Evolutionary conservation across 1,140 invertebrate species (phyloP).

Genomic region (Drosophila saltans): DNA sequence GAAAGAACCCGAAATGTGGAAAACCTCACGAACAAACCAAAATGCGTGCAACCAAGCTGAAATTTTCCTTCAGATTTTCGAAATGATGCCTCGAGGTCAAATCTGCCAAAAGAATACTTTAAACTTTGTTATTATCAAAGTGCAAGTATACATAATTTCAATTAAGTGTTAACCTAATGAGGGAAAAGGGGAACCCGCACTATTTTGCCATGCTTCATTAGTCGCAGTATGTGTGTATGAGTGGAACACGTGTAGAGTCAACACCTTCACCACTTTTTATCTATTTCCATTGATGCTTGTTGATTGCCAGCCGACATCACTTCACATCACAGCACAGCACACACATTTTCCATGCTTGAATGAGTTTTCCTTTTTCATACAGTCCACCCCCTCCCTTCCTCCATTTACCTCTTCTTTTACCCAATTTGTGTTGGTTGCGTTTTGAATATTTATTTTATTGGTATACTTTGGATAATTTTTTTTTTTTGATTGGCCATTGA

Average conservation of each 20-base stretch:
- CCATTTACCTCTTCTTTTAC: constrained; percentile 20
- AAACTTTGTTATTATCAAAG: constrained; percentile 11
- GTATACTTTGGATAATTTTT: constrained; percentile 1
- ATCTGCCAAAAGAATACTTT: constrained; percentile 23
- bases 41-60: constrained; percentile 68
- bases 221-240: not conserved
- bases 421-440: constrained; percentile 28
- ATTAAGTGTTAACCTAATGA: constrained; percentile 54
- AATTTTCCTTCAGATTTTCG: constrained; percentile 40
- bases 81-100: constrained; percentile 15
- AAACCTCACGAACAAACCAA: not conserved
- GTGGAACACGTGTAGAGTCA: constrained; percentile 63
- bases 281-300: constrained; percentile 53
- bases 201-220: constrained; percentile 35
- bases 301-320: constrained; percentile 48
- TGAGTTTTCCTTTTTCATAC: constrained; percentile 35
- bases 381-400: not conserved
- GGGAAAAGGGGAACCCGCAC: constrained; percentile 18
- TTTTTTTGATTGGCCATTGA: constrained; percentile 42
- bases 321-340: constrained; percentile 16
- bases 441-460: constrained; percentile 61
- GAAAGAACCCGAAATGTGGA: constrained; percentile 39
- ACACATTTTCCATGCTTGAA: constrained; percentile 68
- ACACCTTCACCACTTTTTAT: constrained; percentile 55
- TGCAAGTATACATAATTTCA: constrained; percentile 37